Evolutionary conservation across 2,797 vertebrate genomes (phyloP).

Genomic region (Spinus pinus): DNA sequence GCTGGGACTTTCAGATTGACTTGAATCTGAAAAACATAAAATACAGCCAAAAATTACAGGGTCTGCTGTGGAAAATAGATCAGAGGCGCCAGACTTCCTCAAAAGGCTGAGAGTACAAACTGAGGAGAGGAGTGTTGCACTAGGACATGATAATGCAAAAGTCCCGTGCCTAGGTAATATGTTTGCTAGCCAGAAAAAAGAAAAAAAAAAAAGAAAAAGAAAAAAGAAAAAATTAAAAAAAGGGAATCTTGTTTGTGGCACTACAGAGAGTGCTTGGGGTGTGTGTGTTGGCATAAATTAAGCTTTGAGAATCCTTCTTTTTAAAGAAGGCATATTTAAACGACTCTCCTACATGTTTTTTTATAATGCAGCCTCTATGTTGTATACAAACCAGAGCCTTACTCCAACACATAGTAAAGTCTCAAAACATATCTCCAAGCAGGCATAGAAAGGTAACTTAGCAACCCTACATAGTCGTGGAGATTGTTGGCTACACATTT

Average conservation of each 20-base stretch:
- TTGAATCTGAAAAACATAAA: conserved; percentile 87
- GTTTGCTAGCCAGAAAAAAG: background rate
- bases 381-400: conserved; percentile 75
- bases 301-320: conserved; percentile 51
- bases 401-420: conserved; percentile 74
- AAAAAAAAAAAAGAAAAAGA: background rate
- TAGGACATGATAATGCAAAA: conserved; percentile 33
- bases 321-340: conserved; percentile 61
- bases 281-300: conserved; percentile 16
- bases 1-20: conserved; percentile 96
- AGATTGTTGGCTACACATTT: conserved; percentile 57
- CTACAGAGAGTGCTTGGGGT: conserved; percentile 19
- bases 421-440: conserved; percentile 70
- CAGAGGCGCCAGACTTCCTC: conserved; percentile 72
- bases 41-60: conserved; percentile 80
- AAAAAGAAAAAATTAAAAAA: background rate
- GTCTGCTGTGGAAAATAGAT: conserved; percentile 72
- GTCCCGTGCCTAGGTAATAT: conserved; percentile 22
- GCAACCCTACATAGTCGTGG: conserved; percentile 61
- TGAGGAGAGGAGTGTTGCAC: conserved; percentile 48
- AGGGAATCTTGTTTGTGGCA: conserved; percentile 30
- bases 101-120: conserved; percentile 64
- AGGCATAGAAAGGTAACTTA: conserved; percentile 69
- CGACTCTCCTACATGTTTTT: conserved; percentile 60
- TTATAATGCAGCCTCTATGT: conserved; percentile 62